Conservation (phyloP, 2,888 invertebrate genomes). For the Melanophora roralis region DNA sequence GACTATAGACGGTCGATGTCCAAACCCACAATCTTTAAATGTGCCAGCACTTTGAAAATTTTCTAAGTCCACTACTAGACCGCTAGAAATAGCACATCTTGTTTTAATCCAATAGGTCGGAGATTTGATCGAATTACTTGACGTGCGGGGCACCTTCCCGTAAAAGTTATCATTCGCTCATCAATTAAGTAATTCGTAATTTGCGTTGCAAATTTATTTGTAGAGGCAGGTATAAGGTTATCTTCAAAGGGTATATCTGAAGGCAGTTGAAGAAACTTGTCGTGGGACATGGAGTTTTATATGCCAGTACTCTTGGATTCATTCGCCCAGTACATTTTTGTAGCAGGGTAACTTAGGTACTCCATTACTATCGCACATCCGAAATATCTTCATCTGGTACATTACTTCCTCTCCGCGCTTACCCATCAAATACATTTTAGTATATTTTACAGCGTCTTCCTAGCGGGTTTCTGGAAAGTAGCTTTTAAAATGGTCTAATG, state of each 20-base stretch:
- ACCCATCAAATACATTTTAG: slow-evolving; percentile 1
- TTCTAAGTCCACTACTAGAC: slow-evolving; percentile 24
- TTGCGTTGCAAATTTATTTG: not conserved
- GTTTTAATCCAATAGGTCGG: not conserved
- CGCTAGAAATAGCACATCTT: not conserved
- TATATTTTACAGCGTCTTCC: not conserved
- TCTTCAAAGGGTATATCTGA: slow-evolving; percentile 10
- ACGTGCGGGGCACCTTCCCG: not conserved
- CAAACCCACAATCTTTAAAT: slow-evolving; percentile 18
- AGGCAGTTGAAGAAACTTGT: not conserved
- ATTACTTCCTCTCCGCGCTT: slow-evolving; percentile 15
- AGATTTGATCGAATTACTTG: not conserved
- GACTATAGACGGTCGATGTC: slow-evolving; percentile 2
- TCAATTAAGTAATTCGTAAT: not conserved
- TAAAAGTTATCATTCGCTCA: not conserved
- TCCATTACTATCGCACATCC: slow-evolving; percentile 7
- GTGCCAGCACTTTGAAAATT: slow-evolving; percentile 27
- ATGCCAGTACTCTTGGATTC: not conserved
- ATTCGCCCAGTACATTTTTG: slow-evolving; percentile 22
- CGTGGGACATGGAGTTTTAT: not conserved
- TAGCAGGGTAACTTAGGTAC: slow-evolving; percentile 16
- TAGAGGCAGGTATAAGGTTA: not conserved
- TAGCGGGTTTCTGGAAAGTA: not conserved
- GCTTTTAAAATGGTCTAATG: not conserved
- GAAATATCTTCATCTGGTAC: slow-evolving; percentile 20